Base-by-base conservation (phyloP, 2,888 invertebrate genomes). In the Polymixis lichenea region DNA sequence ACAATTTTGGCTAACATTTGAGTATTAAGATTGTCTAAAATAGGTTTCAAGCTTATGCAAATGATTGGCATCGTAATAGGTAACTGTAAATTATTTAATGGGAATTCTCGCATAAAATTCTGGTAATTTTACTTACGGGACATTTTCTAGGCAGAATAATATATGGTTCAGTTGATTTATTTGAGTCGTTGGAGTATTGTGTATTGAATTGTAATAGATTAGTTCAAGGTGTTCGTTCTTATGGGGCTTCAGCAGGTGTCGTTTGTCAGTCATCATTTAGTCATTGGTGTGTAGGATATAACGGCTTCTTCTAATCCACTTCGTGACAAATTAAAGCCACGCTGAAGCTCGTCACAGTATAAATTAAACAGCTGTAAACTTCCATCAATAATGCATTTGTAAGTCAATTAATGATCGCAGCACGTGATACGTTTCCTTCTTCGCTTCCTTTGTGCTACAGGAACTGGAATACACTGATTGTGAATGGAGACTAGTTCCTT, bases 251-350 rank as follows among this genome's bases (percentile, higher is more conserved):
- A 53, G 53, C 58, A 67, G 46, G 62, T 68, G 46, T 64, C 56
- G 61, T 43, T 79, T 73, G 67, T 67, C 78, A 58, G 51, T 53
- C 56, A 73, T 53, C 56, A 56, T 79, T 58, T 49, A 80, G 51
- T n/a, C 51, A 55, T 61, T 51, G 32, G 65, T 64, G 4, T 49
- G 71, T 51, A 56, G 43, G 28, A 56, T 80, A 69, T 70, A 80
- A 53, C 65, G 80, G 69, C 80, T 75, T 70, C 69, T n/a, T 69
- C 17, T 72, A 76, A 65, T 75, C 75, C 46, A 75, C 60, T 70
- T 83, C 72, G 82, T 83, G 70, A 64, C 72, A 17, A 55, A 79
- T 83, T 71, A 76, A 80, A 83, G 62, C 76, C 76, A 75, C 69
- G 55, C 15, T 69, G 49, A 11, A 13, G 32, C 51, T 75, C 56